phyloP scores from a whole-genome alignment of 2,888 invertebrate genomes.

The Drosophila ezoana region DNA sequence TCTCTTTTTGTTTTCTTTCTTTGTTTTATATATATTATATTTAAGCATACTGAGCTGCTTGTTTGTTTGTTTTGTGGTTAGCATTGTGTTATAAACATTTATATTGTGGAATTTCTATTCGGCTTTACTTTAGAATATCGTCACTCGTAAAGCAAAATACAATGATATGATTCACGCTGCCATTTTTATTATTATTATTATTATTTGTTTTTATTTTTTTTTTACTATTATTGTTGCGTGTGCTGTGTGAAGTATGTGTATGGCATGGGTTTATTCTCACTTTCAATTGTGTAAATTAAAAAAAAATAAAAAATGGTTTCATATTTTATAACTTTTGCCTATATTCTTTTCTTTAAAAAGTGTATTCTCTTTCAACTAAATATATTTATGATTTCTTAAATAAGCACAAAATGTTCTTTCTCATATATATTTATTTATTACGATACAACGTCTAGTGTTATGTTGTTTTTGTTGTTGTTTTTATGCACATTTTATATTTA shows the following conservation, averaged over 20 bases:
- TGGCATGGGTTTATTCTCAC: conserved; percentile 19
- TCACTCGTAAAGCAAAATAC: conserved; percentile 77
- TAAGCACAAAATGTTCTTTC: conserved; percentile 22
- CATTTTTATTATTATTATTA: conserved; percentile 17
- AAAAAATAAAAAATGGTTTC: conserved; percentile 13
- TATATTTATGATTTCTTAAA: conserved; percentile 23
- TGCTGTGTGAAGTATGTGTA: conserved; percentile 29
- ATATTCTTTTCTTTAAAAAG: conserved; percentile 12
- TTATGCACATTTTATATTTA: conserved; percentile 32
- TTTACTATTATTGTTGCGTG: conserved; percentile 21
- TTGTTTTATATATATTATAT: conserved; percentile 18
- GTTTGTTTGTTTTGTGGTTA: conserved; percentile 31
- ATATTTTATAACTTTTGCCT: conserved; percentile 4
- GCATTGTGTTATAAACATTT: conserved; percentile 43
- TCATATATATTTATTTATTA: conserved; percentile 32
- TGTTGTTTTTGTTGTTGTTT: conserved; percentile 38
- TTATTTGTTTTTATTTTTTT: conserved; percentile 6
- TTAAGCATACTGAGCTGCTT: conserved; percentile 22
- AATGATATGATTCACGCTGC: conserved; percentile 77
- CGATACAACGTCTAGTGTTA: conserved; percentile 57
- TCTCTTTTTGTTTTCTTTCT: conserved; percentile 4
- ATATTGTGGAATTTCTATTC: conserved; percentile 48
- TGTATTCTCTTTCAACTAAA: conserved; percentile 34
- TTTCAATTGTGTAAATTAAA: conserved; percentile 16
- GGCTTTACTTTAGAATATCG: conserved; percentile 60